phyloP scores from a whole-genome alignment of 2,113 vertebrate genomes.

The Chascanopsetta lugubris region DNA sequence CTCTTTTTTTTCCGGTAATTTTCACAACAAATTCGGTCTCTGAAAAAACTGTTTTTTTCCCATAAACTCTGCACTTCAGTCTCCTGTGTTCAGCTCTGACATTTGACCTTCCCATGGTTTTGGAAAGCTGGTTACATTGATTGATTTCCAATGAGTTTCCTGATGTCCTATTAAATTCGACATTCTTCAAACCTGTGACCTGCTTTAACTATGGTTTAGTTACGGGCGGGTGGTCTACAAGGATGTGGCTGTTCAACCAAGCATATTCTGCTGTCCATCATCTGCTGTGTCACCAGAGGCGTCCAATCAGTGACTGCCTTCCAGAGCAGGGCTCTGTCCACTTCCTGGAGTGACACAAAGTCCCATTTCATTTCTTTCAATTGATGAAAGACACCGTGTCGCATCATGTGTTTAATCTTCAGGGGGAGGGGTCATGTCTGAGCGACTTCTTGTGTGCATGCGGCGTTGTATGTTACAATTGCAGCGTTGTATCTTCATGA shows the following conservation, averaged over 20 bases:
- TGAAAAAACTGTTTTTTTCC: not conserved
- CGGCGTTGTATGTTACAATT: constrained; percentile 15
- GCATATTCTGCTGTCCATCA: constrained; percentile 68
- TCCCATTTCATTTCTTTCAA: constrained; percentile 9
- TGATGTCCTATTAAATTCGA: not conserved
- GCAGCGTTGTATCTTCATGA: constrained; percentile 38
- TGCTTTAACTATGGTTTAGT: constrained; percentile 1
- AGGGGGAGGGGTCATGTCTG: not conserved
- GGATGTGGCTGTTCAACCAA: constrained; percentile 53
- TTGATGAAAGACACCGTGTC: not conserved
- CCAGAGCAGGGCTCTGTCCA: constrained; percentile 37
- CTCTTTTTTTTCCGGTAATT: no score
- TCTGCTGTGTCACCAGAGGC: constrained; percentile 64
- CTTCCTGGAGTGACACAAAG: constrained; percentile 55
- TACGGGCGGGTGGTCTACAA: constrained; percentile 50
- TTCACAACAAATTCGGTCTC: not conserved
- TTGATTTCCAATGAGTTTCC: not conserved
- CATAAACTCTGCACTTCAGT: not conserved
- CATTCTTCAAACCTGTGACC: not conserved
- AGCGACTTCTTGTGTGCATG: constrained; percentile 22
- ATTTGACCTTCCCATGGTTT: not conserved
- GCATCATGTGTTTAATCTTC: constrained; percentile 1
- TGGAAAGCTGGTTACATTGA: not conserved
- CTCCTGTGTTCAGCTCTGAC: not conserved
- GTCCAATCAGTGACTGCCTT: constrained; percentile 73